These are phyloP conservation scores for Phortica magna DNA, from an alignment of 2,888 invertebrate species.

Conservation along the genomic window DNA sequence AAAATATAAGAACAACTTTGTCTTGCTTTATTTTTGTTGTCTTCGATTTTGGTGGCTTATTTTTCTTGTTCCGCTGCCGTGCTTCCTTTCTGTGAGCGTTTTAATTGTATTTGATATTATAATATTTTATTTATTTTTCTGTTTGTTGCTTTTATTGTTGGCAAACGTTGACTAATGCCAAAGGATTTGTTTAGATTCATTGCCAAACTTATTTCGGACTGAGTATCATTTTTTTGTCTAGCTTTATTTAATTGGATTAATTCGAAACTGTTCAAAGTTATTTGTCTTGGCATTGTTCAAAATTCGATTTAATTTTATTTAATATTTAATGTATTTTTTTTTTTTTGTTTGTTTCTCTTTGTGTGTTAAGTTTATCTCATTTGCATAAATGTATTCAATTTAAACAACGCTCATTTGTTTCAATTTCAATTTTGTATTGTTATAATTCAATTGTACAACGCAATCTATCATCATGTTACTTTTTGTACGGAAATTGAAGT, in stretches of 20 bases:
- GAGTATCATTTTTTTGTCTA: background rate
- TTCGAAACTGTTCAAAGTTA: background rate
- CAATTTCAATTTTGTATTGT: constrained; percentile 12
- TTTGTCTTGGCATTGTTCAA: background rate
- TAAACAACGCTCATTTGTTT: constrained; percentile 15
- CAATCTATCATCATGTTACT: constrained; percentile 10
- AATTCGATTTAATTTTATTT: background rate
- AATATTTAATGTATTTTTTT: background rate
- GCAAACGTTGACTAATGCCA: background rate
- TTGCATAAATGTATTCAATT: constrained; percentile 16
- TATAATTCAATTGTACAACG: constrained; percentile 14
- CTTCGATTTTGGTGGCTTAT: background rate
- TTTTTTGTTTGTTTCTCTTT: background rate
- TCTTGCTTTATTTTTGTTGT: no score
- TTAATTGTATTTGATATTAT: background rate
- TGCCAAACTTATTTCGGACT: background rate
- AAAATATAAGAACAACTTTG: no score
- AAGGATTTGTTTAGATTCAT: background rate
- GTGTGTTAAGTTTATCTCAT: background rate
- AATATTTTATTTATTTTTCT: background rate
- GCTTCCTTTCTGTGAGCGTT: background rate
- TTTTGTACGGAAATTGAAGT: constrained; percentile 5
- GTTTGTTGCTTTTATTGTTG: background rate
- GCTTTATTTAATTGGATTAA: background rate
- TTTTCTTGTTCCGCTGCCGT: background rate